phyloP scores from a whole-genome alignment of 2,113 vertebrate genomes.

The Sarotherodon lohbergeri region DNA sequence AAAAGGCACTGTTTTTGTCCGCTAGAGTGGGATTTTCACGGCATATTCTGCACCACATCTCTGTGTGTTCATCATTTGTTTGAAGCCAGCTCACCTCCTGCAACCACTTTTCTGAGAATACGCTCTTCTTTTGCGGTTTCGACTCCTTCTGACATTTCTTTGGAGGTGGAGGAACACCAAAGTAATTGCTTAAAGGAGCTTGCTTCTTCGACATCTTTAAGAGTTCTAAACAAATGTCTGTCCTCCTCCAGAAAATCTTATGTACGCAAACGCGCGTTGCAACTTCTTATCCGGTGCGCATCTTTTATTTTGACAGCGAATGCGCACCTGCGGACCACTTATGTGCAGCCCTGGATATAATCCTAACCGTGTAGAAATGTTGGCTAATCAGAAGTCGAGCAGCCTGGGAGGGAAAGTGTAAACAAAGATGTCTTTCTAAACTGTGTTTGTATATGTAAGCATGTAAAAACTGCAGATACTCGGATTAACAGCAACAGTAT shows the following conservation, averaged over 20 bases:
- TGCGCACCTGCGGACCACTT: accelerated
- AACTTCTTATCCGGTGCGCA: neutral
- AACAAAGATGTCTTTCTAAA: neutral
- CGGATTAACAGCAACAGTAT: neutral
- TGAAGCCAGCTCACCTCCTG: neutral
- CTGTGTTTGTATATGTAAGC: accelerated
- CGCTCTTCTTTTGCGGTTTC: neutral
- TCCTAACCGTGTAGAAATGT: accelerated
- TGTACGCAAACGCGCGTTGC: accelerated
- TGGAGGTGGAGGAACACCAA: accelerated
- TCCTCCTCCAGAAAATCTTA: accelerated
- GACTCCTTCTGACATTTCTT: accelerated
- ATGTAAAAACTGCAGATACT: neutral
- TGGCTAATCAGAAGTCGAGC: neutral
- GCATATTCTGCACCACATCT: neutral
- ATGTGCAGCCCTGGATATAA: accelerated
- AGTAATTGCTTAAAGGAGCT: accelerated
- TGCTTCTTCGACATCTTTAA: neutral
- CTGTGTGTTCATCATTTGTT: neutral
- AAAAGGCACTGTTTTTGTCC: too few species aligned
- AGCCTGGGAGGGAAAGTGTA: neutral
- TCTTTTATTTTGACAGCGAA: neutral
- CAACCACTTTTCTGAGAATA: neutral
- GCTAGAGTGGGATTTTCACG: too few species aligned
- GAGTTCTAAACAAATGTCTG: neutral